Base-by-base conservation (phyloP, 2,888 invertebrate species). In the Beris morrisii region DNA sequence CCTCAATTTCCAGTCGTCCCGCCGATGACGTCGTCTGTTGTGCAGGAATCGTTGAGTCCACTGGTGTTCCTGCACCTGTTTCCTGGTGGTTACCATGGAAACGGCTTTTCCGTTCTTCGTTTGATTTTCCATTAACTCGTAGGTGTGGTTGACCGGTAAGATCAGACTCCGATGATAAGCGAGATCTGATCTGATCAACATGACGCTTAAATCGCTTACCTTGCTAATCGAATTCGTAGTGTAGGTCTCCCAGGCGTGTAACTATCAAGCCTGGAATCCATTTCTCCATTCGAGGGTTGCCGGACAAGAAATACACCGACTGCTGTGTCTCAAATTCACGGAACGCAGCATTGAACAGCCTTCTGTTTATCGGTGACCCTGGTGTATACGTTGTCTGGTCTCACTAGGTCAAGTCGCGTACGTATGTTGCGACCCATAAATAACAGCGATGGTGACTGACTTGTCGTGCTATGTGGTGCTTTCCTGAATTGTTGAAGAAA, bases 371-470 rank as follows among this genome's bases (percentile, higher is more conserved):
- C 6, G 5, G 13, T 48, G n/a, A 48, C 15, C 6, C 12, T 48
- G 6, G n/a, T 48, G 2, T 48, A n/a, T 2, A 48, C 48, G 2
- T 2, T 48, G n/a, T 48, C 48, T 7, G 48, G 48, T 48, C 48
- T 48, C 6, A 13, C 13, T 6, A 48, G 7, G 12, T 48, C n/a
- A 1, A 48, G 3, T 12, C 15, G n/a, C 13, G n/a, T 48, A 6
- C 48, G 48, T 11, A 7, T 7, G 2, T 48, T n/a, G 48, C 48
- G 48, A 5, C 69, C 69, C 12, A 72, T 68, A 43, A 73, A 67
- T n/a, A 73, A 61, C 56, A 69, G 54, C 38, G 73, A 67, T 13
- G 72, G 73, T 15, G 71, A 57, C 56, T 64, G 59, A n/a, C 70
- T 70, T 30, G 73, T 30, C 38, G 38, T 38, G 5, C 71, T 11